These are phyloP conservation scores for Ptychodera flava DNA, from an alignment of 35 echinoderm and acorn worm genomes.

Conservation along the genomic window DNA sequence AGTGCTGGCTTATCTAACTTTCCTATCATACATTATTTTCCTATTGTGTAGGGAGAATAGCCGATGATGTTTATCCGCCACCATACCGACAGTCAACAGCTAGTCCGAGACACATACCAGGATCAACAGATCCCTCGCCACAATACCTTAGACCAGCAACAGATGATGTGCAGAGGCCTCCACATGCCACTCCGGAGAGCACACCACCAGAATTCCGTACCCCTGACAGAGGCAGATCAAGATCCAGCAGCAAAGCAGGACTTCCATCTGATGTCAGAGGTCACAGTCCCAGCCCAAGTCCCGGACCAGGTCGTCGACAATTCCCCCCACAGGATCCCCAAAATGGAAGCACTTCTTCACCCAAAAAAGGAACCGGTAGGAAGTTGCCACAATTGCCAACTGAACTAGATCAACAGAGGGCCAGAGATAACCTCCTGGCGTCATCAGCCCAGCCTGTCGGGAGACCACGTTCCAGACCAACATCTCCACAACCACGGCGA, in stretches of 20 bases:
- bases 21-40: no score
- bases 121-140: not conserved
- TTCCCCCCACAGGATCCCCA: not conserved
- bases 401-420: not conserved
- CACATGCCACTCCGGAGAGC: not conserved
- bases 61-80: not conserved
- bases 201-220: not conserved
- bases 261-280: not conserved
- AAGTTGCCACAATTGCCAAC: not conserved
- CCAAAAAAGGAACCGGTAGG: not conserved
- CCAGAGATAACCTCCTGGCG: not conserved
- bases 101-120: not conserved
- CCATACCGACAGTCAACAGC: not conserved
- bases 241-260: not conserved
- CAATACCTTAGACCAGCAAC: not conserved
- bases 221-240: not conserved
- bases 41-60: not conserved
- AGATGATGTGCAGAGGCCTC: not conserved
- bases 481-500: not conserved
- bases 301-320: not conserved
- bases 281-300: not conserved
- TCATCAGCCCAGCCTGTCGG: not conserved
- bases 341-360: not conserved
- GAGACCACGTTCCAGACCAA: not conserved
- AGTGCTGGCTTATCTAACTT: no score